These are phyloP conservation scores for Scleropages formosus DNA, from an alignment of 2,797 vertebrate genomes.

Conservation along the genomic window DNA sequence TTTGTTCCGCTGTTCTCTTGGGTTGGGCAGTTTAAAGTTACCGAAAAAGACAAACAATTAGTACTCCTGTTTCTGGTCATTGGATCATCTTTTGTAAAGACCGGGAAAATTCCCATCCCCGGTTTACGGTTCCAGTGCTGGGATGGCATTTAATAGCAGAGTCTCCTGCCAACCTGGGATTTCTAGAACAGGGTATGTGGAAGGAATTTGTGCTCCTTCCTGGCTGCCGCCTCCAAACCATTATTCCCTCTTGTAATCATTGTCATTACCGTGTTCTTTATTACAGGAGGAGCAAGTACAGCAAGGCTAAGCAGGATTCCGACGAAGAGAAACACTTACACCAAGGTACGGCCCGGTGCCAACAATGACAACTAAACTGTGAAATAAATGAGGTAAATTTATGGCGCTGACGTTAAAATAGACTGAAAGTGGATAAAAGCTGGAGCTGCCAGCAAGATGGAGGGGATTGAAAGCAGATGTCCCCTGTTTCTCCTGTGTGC, in stretches of 20 bases:
- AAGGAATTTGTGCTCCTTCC: not conserved
- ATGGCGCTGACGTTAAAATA: slow-evolving; percentile 32
- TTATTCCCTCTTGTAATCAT: not conserved
- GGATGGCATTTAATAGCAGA: not conserved
- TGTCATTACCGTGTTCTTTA: slow-evolving; percentile 39
- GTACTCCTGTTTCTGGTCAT: not conserved
- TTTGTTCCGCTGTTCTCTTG: slow-evolving; percentile 39
- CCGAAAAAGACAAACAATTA: not conserved
- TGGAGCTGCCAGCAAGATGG: slow-evolving; percentile 49
- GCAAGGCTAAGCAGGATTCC: slow-evolving; percentile 95
- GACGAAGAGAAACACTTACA: slow-evolving; percentile 95
- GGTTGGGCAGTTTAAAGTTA: slow-evolving; percentile 44
- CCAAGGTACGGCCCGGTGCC: slow-evolving; percentile 75
- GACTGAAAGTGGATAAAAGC: slow-evolving; percentile 38
- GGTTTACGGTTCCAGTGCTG: not conserved
- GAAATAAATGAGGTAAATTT: not conserved
- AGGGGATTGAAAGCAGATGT: slow-evolving; percentile 63
- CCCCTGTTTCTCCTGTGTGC: slow-evolving; percentile 41
- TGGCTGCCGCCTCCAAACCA: not conserved
- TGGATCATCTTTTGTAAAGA: not conserved
- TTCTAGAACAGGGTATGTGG: not conserved
- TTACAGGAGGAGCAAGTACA: slow-evolving; percentile 92
- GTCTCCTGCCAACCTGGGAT: not conserved
- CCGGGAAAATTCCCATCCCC: not conserved
- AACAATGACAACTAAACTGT: slow-evolving; percentile 41